Percentiles rank a stretch among this genome's conserved stretches.
phyloP scores from a whole-genome alignment of 1,140 invertebrate species.

The Penaeus chinensis region DNA sequence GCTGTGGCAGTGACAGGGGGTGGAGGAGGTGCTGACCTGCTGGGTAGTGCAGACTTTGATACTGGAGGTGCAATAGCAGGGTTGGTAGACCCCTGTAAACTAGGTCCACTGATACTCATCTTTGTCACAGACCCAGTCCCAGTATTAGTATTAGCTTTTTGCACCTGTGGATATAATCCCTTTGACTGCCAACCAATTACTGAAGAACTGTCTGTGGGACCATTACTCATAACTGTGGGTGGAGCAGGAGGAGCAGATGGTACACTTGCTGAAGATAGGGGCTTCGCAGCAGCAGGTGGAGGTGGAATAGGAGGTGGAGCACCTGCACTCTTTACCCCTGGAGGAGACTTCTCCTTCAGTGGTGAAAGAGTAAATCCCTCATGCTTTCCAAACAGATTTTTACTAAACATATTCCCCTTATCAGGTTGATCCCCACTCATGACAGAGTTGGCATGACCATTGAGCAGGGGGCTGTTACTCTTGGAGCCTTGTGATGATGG shows the following conservation, averaged over 20 bases:
- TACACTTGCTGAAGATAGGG: constrained; percentile 13
- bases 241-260: constrained; percentile 4
- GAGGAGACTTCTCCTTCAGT: constrained; percentile 39
- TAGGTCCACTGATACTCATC: constrained; percentile 59
- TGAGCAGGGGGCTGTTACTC: constrained; percentile 63
- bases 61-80: constrained; percentile 47
- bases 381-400: constrained; percentile 50
- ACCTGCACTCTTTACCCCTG: constrained; percentile 8
- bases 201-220: background rate
- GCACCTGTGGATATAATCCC: background rate
- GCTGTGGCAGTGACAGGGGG: constrained; percentile 7
- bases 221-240: constrained; percentile 23
- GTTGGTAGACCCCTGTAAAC: constrained; percentile 62
- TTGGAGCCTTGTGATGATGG: constrained; percentile 62
- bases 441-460: constrained; percentile 58
- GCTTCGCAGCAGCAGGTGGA: background rate
- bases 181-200: constrained; percentile 2
- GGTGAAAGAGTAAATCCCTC: constrained; percentile 61
- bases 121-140: constrained; percentile 19
- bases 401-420: constrained; percentile 15
- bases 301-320: constrained; percentile 36
- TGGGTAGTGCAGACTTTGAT: constrained; percentile 33
- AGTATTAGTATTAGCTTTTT: background rate
- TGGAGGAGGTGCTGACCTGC: constrained; percentile 40
- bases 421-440: constrained; percentile 4